These are phyloP conservation scores for Sialia sialis DNA, from an alignment of 2,113 vertebrate species.

Conservation along the genomic window DNA sequence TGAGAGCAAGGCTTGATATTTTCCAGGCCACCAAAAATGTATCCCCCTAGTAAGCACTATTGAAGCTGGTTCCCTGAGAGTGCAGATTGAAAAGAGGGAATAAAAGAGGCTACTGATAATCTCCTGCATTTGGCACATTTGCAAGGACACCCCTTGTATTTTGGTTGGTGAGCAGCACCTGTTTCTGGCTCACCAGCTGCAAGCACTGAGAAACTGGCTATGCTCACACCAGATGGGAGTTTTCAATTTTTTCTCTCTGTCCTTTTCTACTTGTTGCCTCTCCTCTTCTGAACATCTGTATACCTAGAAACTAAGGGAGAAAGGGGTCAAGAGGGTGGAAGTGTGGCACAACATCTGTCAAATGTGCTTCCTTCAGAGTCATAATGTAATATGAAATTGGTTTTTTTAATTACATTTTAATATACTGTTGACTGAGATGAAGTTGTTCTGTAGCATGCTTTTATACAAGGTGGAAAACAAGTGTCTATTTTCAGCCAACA, in stretches of 20 bases:
- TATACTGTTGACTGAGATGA: not conserved
- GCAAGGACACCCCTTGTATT: not conserved
- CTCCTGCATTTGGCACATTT: not conserved
- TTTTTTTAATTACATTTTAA: not conserved
- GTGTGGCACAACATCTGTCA: not conserved
- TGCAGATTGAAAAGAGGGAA: accelerated
- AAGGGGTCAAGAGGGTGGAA: not conserved
- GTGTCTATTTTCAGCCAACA: not conserved
- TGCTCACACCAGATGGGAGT: not conserved
- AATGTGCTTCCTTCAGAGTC: not conserved
- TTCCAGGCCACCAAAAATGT: not conserved
- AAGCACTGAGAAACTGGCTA: not conserved
- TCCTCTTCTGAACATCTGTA: not conserved
- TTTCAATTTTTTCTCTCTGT: not conserved
- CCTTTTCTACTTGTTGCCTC: accelerated
- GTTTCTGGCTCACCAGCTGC: not conserved
- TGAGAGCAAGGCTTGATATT: not conserved
- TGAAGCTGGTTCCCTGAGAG: not conserved
- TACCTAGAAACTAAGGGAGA: not conserved
- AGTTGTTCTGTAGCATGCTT: not conserved
- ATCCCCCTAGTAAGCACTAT: accelerated
- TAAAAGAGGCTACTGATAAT: accelerated
- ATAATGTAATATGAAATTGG: not conserved
- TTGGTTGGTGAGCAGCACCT: not conserved
- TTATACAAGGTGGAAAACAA: not conserved